Base-by-base conservation (phyloP, 2,797 vertebrate species). In the Bradypodion ventrale region DNA sequence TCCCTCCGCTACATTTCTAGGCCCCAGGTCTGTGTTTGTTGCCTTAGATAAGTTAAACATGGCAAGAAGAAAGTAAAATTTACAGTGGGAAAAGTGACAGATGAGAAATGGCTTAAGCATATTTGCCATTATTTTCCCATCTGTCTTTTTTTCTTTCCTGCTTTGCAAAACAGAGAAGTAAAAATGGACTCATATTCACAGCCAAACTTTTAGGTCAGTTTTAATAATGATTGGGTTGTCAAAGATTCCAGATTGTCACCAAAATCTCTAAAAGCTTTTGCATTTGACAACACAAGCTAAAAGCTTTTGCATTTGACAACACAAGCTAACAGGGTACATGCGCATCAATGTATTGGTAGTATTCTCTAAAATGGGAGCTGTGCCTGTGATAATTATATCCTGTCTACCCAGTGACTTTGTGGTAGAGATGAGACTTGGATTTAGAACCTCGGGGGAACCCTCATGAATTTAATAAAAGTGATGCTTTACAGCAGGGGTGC, bases 391-490 rank as follows among this genome's bases (percentile, higher is more conserved):
- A 29, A 46, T 4, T 73, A 29, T 44, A 32, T 29, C 27, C 13
- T 82, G 68, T 37, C 68, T 32, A 44, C 46, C 15, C 15, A 42
- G 66, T 12, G 7, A 42, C 15, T 59, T n/a, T 49, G 62, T 49
- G 77, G 37, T 66, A 29, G 37, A 46, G 21, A 25, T 32, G 15
- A 65, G 40, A 3, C 32, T 65, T 65, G 32, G 44, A 65, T 23
- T 15, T 19, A 16, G 44, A 44, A 52, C 25, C n/a, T 29, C 44
- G 60, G 23, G 27, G 25, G 16, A 2, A 23, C 74, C 21, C 59
- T 75, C 72, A 63, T 63, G 74, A 63, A 82, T 74, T 32, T 62
- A 62, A 42, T 40, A 52, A 68, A 69, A 16, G 29, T 27, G n/a
- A 9, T n/a, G 35, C 19, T 63, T 56, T 40, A n/a, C n/a, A n/a